Evolutionary conservation across 53 echinoderm and acorn worm species (phyloP).

Genomic region (Paracentrotus lividus): DNA sequence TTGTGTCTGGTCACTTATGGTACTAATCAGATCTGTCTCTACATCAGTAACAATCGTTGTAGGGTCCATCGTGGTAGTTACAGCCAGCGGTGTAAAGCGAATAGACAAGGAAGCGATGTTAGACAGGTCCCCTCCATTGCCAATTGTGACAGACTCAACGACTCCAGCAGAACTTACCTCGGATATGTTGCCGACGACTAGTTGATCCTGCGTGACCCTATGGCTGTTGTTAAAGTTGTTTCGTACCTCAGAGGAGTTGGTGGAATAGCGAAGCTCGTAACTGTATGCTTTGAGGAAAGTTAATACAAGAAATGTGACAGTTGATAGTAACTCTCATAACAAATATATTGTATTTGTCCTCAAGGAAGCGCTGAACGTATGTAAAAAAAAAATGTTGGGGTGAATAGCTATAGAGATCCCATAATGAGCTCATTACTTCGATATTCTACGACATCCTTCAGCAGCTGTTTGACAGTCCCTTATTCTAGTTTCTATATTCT

Average conservation of each 20-base stretch:
- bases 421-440: too few species aligned
- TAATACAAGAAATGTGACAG: neutral
- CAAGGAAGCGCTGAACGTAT: too few species aligned
- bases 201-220: slow-evolving; percentile 19
- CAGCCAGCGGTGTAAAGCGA: neutral
- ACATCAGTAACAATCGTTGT: neutral
- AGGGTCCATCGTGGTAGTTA: neutral
- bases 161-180: neutral
- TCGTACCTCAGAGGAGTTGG: slow-evolving; percentile 15
- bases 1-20: neutral
- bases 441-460: too few species aligned
- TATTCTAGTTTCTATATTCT: too few species aligned
- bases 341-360: too few species aligned
- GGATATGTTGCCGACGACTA: neutral
- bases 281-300: neutral
- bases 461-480: too few species aligned
- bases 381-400: too few species aligned
- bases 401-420: too few species aligned
- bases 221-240: neutral
- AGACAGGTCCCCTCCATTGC: neutral
- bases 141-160: neutral
- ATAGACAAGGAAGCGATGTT: neutral
- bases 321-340: neutral
- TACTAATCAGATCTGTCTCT: neutral
- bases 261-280: slow-evolving; percentile 60